These are phyloP conservation scores for Craniophora ligustri DNA, from an alignment of 2,888 invertebrate genomes.

Conservation along the genomic window DNA sequence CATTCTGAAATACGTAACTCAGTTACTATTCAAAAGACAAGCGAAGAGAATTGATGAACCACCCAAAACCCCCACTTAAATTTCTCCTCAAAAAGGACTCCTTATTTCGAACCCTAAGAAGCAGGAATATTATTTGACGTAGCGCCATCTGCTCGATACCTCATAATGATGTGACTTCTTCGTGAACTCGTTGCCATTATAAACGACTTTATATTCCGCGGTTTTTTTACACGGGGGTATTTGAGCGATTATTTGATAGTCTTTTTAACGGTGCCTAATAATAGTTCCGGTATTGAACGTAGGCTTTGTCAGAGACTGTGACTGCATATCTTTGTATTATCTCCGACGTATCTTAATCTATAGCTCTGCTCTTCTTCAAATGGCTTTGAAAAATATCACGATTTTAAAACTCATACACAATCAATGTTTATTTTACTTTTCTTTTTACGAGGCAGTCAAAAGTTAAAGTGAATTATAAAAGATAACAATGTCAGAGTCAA, in stretches of 20 bases:
- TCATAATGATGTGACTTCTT: slow-evolving; percentile 73
- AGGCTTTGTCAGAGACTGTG: background rate
- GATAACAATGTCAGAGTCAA: slow-evolving; percentile 33
- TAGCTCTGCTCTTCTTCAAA: background rate
- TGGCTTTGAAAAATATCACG: background rate
- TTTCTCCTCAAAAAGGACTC: slow-evolving; percentile 26
- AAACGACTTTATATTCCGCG: slow-evolving; percentile 61
- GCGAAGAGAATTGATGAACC: background rate
- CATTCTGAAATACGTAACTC: background rate
- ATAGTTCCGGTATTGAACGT: background rate
- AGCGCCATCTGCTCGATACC: slow-evolving; percentile 43
- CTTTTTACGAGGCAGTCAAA: background rate
- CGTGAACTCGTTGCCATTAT: slow-evolving; percentile 65
- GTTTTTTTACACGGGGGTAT: slow-evolving; percentile 17
- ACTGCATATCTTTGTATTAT: background rate
- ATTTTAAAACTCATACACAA: background rate
- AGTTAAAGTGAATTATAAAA: slow-evolving; percentile 18
- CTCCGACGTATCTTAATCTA: background rate
- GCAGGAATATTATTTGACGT: slow-evolving; percentile 41
- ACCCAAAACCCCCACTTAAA: slow-evolving; percentile 16
- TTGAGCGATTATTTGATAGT: slow-evolving; percentile 4
- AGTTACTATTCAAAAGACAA: background rate
- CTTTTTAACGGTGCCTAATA: slow-evolving; percentile 1
- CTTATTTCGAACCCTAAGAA: slow-evolving; percentile 36
- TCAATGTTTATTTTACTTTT: background rate